Base-by-base conservation (phyloP, 2,113 vertebrate species). In the Eupsittula cactorum region DNA sequence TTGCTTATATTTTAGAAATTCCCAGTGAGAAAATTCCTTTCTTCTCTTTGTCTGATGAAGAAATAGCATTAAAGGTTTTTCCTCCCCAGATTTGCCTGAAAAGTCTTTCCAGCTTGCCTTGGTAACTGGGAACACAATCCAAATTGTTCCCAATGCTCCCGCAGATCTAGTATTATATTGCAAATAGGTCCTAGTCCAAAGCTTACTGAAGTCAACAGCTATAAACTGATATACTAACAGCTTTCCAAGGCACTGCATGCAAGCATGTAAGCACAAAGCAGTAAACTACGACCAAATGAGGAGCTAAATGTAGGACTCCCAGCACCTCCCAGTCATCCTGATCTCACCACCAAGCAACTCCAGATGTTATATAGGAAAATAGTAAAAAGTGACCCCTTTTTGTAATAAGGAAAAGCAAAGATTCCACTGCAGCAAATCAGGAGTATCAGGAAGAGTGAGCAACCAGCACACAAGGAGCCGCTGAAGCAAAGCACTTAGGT, bases 71-170 rank as follows among this genome's bases (percentile, higher is more conserved):
- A 64, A 71, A n/a, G 15, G 7, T 52, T 92, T 83, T 91, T 73
- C 52, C 52, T 82, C 57, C 53, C 57, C 57, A 91, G 37, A 79
- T 79, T 62, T 92, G 47, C 24, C 44, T 81, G 84, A 65, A 73
- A 88, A n/a, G 57, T 84, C 60, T 90, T 95, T 90, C 73, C 60
- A 88, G 53, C 62, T 93, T 93, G 65, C 88, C 63, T 77, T 80
- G 64, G 82, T 65, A 95, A 93, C 53, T 62, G 59, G 65, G 25
- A 96, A 59, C 49, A 75, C 44, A 75, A 76, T 57, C 41, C 62
- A 89, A 65, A 82, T 68, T 76, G 37, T 76, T 94, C 77, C 77
- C 57, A 53, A 9, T 87, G 63, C 70, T 93, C 62, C 73, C 76
- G 31, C 13, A 88, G 83, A 76, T 87, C 81, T 76, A 92, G 49